Percentiles rank a stretch among this genome's conserved stretches.
Evolutionary conservation across 2,113 vertebrate genomes (phyloP).

Genomic region (Pitta sordida): DNA sequence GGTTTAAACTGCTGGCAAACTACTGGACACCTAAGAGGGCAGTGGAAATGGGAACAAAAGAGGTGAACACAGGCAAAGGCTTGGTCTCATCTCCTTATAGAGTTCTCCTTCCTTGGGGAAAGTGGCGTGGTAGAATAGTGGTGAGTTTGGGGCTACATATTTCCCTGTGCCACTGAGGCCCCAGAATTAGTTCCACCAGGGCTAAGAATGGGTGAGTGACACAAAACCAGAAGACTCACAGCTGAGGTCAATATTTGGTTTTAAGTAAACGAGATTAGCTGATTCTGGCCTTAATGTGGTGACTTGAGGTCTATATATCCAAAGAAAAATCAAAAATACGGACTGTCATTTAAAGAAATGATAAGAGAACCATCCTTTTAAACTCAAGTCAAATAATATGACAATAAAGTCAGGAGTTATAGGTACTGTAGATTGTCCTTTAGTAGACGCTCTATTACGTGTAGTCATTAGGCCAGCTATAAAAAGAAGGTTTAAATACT

Average conservation of each 20-base stretch:
- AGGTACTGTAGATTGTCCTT: conserved; percentile 66
- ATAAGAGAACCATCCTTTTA: conserved; percentile 58
- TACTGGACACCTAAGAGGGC: background rate
- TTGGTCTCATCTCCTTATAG: background rate
- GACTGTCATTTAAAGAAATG: conserved; percentile 55
- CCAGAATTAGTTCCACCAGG: fast-evolving
- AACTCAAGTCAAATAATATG: conserved; percentile 66
- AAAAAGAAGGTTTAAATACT: conserved; percentile 79
- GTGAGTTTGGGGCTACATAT: background rate
- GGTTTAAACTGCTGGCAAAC: background rate
- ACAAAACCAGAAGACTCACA: background rate
- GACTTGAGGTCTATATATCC: background rate
- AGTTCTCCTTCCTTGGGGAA: background rate
- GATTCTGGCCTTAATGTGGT: background rate
- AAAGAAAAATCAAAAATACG: background rate
- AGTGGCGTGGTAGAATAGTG: background rate
- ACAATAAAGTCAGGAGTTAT: conserved; percentile 53
- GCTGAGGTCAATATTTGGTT: background rate
- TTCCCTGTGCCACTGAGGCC: fast-evolving
- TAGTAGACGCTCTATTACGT: conserved; percentile 61
- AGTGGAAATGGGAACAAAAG: background rate
- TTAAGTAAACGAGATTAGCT: background rate
- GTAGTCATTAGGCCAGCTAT: conserved; percentile 69
- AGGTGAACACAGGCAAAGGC: fast-evolving
- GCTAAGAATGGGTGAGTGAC: fast-evolving